Conservation (phyloP, 1,140 invertebrate species). For the Eciton burchellii region DNA sequence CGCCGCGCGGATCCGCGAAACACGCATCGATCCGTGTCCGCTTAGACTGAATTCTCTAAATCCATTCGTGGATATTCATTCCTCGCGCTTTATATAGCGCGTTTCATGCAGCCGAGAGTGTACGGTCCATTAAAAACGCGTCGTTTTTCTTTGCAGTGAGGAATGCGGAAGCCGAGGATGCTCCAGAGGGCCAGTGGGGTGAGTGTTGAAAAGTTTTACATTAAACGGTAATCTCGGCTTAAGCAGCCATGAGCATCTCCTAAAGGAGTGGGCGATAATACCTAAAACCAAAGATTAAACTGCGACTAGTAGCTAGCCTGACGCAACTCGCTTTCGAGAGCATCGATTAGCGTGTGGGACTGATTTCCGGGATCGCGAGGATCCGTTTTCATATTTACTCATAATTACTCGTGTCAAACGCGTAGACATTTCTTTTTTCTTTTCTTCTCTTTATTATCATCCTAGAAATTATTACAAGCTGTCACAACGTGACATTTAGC, state of each 20-base stretch:
- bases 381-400: too few relatives aligned
- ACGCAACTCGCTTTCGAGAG: neutral
- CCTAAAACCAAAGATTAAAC: conserved; percentile 26
- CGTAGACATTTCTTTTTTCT: too few relatives aligned
- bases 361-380: neutral
- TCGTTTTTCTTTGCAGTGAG: conserved; percentile 23
- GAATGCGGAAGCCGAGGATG: conserved; percentile 29
- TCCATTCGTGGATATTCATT: neutral
- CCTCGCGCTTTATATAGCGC: too few relatives aligned
- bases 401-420: too few relatives aligned
- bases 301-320: neutral
- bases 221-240: conserved; percentile 22
- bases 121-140: neutral
- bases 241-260: neutral
- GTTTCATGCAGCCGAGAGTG: neutral
- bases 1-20: conserved; percentile 13
- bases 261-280: neutral
- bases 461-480: too few relatives aligned
- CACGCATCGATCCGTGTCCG: neutral
- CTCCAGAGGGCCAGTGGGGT: conserved; percentile 26
- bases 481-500: too few relatives aligned
- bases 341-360: neutral
- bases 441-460: too few relatives aligned
- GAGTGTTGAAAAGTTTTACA: conserved; percentile 23
- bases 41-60: neutral